Conservation (phyloP, 2,113 vertebrate genomes). For the Phaethon lepturus region DNA sequence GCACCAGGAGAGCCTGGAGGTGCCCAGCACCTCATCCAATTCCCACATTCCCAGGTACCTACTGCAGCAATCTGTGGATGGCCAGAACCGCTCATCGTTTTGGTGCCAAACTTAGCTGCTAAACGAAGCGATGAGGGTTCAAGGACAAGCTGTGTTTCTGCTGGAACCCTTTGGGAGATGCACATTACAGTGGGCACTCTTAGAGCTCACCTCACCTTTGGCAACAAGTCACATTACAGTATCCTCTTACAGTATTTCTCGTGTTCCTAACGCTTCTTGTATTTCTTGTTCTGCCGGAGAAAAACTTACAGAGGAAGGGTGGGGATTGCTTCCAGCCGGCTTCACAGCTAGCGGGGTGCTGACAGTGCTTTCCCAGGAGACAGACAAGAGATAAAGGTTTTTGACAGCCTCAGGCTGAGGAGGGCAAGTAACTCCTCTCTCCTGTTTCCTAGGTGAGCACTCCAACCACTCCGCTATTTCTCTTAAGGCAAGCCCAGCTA, state of each 20-base stretch:
- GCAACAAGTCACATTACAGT: background rate
- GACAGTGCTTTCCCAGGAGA: background rate
- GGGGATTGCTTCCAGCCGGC: background rate
- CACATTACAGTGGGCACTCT: background rate
- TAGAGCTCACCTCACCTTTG: background rate
- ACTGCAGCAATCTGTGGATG: background rate
- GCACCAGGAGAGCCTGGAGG: background rate
- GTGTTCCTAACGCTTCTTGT: background rate
- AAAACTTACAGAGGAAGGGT: background rate
- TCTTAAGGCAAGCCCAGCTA: background rate
- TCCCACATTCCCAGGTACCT: background rate
- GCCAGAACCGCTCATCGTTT: background rate
- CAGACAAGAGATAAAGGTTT: background rate
- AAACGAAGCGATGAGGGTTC: background rate
- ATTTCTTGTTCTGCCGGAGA: conserved; percentile 25
- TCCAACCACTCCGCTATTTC: background rate
- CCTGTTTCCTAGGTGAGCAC: background rate
- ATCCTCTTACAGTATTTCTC: background rate
- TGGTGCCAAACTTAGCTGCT: background rate
- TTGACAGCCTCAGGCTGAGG: background rate
- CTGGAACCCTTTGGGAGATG: background rate
- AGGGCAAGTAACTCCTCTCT: background rate
- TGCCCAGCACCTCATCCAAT: rapidly evolving
- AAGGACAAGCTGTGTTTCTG: background rate
- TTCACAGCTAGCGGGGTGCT: background rate